phyloP scores from a whole-genome alignment of 2,888 invertebrate species.

The Lapara coniferarum region DNA sequence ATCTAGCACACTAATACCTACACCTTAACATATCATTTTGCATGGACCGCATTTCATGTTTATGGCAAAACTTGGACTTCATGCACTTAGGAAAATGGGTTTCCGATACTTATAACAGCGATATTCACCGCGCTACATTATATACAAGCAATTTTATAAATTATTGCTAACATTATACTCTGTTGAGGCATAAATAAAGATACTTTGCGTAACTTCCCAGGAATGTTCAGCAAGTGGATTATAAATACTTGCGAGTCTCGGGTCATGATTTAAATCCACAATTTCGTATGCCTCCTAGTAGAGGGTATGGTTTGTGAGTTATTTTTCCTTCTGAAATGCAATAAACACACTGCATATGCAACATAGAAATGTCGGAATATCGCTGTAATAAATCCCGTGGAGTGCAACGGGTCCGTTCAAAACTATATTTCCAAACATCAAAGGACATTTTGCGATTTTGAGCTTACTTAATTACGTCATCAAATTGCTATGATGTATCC shows the following conservation, averaged over 20 bases:
- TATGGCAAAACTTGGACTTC: constrained; percentile 81
- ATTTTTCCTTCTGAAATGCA: constrained; percentile 7
- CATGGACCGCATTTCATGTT: constrained; percentile 79
- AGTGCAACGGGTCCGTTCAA: constrained; percentile 26
- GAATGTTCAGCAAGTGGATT: constrained; percentile 17
- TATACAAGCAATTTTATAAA: constrained; percentile 67
- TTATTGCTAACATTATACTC: constrained; percentile 59
- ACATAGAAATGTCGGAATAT: background rate
- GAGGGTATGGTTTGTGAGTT: background rate
- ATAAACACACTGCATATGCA: constrained; percentile 6
- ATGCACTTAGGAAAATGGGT: constrained; percentile 82
- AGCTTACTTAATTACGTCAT: constrained; percentile 73
- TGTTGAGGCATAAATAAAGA: constrained; percentile 44
- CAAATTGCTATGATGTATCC: constrained; percentile 68
- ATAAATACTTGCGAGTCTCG: constrained; percentile 12
- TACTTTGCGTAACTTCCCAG: constrained; percentile 20
- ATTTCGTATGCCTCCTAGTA: constrained; percentile 1
- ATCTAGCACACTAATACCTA: constrained; percentile 46
- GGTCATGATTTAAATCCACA: constrained; percentile 8
- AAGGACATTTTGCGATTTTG: constrained; percentile 64
- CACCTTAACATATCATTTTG: constrained; percentile 80
- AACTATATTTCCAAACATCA: constrained; percentile 66
- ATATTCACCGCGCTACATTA: constrained; percentile 68
- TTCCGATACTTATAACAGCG: constrained; percentile 80
- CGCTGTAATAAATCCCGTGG: constrained; percentile 21